These are phyloP conservation scores for Morinoia aosen DNA, from an alignment of 2,888 invertebrate genomes.

Conservation along the genomic window DNA sequence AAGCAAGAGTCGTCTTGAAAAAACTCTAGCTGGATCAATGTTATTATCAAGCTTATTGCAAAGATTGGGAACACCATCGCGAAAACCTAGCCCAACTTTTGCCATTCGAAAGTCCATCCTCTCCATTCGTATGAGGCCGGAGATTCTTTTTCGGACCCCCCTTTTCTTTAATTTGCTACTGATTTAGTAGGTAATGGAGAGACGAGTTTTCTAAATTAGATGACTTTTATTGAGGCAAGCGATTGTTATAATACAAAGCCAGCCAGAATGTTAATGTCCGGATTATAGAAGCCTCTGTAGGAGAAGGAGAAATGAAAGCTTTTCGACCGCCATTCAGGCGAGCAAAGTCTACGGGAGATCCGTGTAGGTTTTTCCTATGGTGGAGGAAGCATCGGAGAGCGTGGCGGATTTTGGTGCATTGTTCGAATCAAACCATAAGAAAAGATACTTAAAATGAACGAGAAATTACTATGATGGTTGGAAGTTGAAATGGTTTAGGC, in stretches of 20 bases:
- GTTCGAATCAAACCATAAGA: conserved; percentile 38
- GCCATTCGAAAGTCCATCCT: conserved; percentile 48
- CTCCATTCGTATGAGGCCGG: conserved; percentile 54
- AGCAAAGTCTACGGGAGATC: conserved; percentile 34
- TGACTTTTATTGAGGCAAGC: conserved; percentile 54
- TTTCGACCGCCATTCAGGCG: conserved; percentile 22
- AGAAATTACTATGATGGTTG: conserved; percentile 48
- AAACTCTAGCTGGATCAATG: conserved; percentile 53
- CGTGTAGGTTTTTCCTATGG: conserved; percentile 51
- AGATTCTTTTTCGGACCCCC: conserved; percentile 52
- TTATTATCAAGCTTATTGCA: conserved; percentile 54
- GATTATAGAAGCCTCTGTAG: conserved; percentile 47
- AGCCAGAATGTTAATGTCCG: conserved; percentile 53
- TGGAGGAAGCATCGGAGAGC: neutral
- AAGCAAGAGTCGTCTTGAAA: conserved; percentile 21
- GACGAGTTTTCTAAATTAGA: conserved; percentile 56
- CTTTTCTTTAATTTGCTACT: conserved; percentile 55
- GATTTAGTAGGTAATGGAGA: conserved; percentile 55
- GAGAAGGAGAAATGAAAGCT: conserved; percentile 28
- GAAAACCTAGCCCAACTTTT: conserved; percentile 54
- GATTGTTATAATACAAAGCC: conserved; percentile 56
- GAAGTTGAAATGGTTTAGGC: conserved; percentile 36
- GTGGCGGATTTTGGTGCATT: conserved; percentile 44
- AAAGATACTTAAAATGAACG: conserved; percentile 49
- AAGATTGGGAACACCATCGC: conserved; percentile 50